These are phyloP conservation scores for Holothuria glaberrima DNA, from an alignment of 35 echinoderm and acorn worm genomes.

Conservation along the genomic window DNA sequence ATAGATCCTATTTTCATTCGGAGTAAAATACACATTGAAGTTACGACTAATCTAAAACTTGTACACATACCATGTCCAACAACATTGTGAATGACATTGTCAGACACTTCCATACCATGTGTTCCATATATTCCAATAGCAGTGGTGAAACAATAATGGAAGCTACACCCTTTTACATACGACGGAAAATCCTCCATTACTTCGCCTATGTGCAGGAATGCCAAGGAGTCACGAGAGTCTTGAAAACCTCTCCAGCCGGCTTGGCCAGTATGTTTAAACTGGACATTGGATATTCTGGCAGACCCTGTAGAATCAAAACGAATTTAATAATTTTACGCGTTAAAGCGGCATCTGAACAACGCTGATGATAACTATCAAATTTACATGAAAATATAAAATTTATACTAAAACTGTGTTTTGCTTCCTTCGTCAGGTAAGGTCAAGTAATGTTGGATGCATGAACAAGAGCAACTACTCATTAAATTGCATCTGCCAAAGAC, in stretches of 20 bases:
- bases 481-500: too few species aligned
- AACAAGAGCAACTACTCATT: too few species aligned
- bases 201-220: conserved; percentile 84
- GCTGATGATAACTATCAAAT: too few species aligned
- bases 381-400: too few species aligned
- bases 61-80: conserved; percentile 88
- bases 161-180: conserved; percentile 77
- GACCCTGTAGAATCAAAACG: conserved; percentile 55
- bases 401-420: too few species aligned
- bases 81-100: conserved; percentile 84
- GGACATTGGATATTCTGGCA: conserved; percentile 85
- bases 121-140: conserved; percentile 89
- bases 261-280: conserved; percentile 86
- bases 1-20: too few species aligned
- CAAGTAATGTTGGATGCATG: too few species aligned
- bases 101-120: conserved; percentile 45
- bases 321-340: too few species aligned
- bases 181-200: conserved; percentile 68
- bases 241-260: conserved; percentile 90
- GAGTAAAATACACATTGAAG: too few species aligned
- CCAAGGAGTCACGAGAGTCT: conserved; percentile 91
- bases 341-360: too few species aligned
- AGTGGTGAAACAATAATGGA: conserved; percentile 93
- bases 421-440: too few species aligned
- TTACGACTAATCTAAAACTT: too few species aligned